phyloP scores from a whole-genome alignment of 2,888 invertebrate genomes.

The Andricus curvator region DNA sequence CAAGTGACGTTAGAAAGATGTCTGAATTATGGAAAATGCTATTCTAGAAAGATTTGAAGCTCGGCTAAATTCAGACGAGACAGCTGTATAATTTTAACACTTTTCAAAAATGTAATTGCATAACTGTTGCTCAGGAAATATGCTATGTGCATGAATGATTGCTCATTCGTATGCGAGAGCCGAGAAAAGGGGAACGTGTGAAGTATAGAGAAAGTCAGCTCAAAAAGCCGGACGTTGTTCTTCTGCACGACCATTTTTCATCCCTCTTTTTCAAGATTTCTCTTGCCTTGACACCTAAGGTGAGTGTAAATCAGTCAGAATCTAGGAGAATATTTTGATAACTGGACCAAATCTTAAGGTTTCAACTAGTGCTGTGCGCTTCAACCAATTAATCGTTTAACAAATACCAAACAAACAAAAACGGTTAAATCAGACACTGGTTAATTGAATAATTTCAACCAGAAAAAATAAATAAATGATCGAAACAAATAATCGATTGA shows the following conservation, averaged over 20 bases:
- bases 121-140: conserved; percentile 1
- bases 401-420: too few relatives aligned
- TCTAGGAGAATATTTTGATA: neutral
- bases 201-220: conserved; percentile 14
- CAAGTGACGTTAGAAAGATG: neutral
- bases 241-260: conserved; percentile 6
- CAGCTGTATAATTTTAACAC: conserved; percentile 8
- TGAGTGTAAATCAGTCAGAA: neutral
- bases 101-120: conserved; percentile 14
- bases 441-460: too few relatives aligned
- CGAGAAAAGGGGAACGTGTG: conserved; percentile 5
- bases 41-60: neutral
- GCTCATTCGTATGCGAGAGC: conserved; percentile 1
- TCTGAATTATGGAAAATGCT: neutral
- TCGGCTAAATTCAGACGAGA: neutral
- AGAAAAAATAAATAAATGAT: too few relatives aligned
- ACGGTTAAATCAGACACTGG: too few relatives aligned
- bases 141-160: conserved; percentile 8
- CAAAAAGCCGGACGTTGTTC: conserved; percentile 28
- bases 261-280: conserved; percentile 29
- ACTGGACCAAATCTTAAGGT: neutral
- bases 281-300: conserved; percentile 44
- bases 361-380: too few relatives aligned
- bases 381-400: too few relatives aligned
- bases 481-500: too few relatives aligned